Conservation (phyloP, 2,113 vertebrate genomes). For the Spermophilus dauricus region DNA sequence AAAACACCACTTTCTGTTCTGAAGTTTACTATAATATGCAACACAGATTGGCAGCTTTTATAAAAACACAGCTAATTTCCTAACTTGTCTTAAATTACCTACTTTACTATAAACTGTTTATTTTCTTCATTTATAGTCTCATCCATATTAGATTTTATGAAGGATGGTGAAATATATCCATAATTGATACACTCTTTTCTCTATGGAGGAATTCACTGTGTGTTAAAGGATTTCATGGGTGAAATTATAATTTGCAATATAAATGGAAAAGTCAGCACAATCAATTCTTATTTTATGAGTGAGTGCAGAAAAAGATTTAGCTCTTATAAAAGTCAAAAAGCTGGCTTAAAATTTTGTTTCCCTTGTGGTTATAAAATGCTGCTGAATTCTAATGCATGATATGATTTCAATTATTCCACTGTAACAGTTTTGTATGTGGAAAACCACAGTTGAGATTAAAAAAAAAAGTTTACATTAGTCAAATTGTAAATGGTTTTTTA, state of each 20-base stretch:
- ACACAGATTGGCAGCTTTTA: neutral
- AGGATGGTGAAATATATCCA: neutral
- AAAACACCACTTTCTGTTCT: neutral
- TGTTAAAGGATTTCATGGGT: slow-evolving; percentile 41
- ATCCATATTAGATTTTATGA: slow-evolving; percentile 35
- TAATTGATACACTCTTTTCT: slow-evolving; percentile 34
- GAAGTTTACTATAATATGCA: neutral
- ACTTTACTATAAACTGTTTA: slow-evolving; percentile 5
- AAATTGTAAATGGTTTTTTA: slow-evolving; percentile 14
- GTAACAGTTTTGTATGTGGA: neutral
- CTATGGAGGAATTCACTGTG: slow-evolving; percentile 2
- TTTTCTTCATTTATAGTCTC: slow-evolving; percentile 41
- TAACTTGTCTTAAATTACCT: neutral
- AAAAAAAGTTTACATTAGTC: neutral
- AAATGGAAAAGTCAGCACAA: slow-evolving; percentile 55
- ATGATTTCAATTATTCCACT: slow-evolving; percentile 11
- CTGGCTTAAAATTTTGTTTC: slow-evolving; percentile 13
- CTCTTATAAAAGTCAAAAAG: slow-evolving; percentile 4
- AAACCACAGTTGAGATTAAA: slow-evolving; percentile 25
- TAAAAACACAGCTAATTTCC: slow-evolving; percentile 10
- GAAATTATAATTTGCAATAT: slow-evolving; percentile 53
- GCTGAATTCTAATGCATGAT: slow-evolving; percentile 24
- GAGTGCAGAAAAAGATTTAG: slow-evolving; percentile 9
- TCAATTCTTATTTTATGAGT: slow-evolving; percentile 29
- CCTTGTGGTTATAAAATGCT: slow-evolving; percentile 33